Base-by-base conservation (phyloP, 2,113 vertebrate species). In the Salvelinus alpinus region DNA sequence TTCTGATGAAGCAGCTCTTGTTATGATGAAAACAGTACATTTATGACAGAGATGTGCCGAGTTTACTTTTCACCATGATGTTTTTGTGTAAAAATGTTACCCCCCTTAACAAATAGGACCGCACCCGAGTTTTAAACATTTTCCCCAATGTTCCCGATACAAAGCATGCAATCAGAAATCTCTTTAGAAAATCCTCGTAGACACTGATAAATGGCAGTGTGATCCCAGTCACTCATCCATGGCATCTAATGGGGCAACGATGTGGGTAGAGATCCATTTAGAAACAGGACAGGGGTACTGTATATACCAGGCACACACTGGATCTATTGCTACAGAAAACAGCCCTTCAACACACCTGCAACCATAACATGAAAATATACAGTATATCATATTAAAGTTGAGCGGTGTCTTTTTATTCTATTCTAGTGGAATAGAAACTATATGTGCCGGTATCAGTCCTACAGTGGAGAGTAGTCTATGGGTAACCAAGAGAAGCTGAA, bases 281-380 rank as follows among this genome's bases (percentile, higher is more conserved):
- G 59, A 62, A 62, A 62, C 59, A 62, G 59, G 59, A 62, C 59
- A 24, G 59, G 59, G 59, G 59, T 62, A 44, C 38, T 44, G 38
- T 44, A 16, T 62, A 54, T 86, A 88, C 84, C 92, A 94, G 93
- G 92, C 93, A 93, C 38, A 44, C 90, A 89, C 91, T 91, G 91
- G 92, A 89, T 91, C 93, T 94, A 94, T 94, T 94, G 93, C 93
- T 94, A 93, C 90, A 90, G 88, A 91, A 94, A 91, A 91, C 90
- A 94, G 93, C 92, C 93, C 93, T 94, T 94, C 92, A 89, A 90
- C 88, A 90, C 87, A 89, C 89, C 84, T 88, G 89, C 90, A 91
- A 84, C 79, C 60, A 68, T 75, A 70, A 80, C 89, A 84, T 90
- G 89, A 88, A 87, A 89, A 79, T 83, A 68, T 54, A 44, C 38